A percentile compares a stretch with the other conserved stretches of the same genome.
Evolutionary conservation across 2,888 invertebrate species (phyloP).

Genomic region (Macropis europaea): DNA sequence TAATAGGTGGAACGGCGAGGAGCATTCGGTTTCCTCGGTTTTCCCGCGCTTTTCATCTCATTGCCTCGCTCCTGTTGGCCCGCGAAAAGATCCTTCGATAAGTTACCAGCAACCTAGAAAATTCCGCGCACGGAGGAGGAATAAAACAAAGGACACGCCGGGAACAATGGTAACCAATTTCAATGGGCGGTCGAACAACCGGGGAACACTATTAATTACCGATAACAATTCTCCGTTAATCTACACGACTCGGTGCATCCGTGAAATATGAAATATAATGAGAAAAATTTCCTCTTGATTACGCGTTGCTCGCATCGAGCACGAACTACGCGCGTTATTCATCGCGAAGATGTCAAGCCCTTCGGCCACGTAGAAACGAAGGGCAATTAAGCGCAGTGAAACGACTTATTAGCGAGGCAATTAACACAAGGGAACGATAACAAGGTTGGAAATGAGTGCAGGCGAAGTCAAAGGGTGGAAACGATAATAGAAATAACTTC

Average conservation of each 20-base stretch:
- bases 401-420: too few species aligned
- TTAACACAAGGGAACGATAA: too few species aligned
- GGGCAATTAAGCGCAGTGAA: too few species aligned
- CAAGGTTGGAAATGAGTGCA: too few species aligned
- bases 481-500: too few species aligned
- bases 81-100: constrained; percentile 32
- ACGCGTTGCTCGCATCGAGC: too few species aligned
- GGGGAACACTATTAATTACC: constrained; percentile 30
- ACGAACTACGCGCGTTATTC: too few species aligned
- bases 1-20: constrained; percentile 11
- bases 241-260: too few species aligned
- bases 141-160: constrained; percentile 43
- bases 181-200: constrained; percentile 27
- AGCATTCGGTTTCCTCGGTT: constrained; percentile 8
- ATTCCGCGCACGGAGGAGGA: constrained; percentile 13
- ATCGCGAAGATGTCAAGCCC: too few species aligned
- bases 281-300: too few species aligned
- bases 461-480: too few species aligned
- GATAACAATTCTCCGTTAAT: constrained; percentile 31
- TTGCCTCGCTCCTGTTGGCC: not conserved
- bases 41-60: constrained; percentile 18
- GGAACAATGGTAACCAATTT: constrained; percentile 39
- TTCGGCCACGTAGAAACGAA: too few species aligned
- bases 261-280: constrained; percentile 12
- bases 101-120: constrained; percentile 35